These are phyloP conservation scores for Drosophila subquinaria DNA, from an alignment of 2,888 invertebrate genomes.

Conservation along the genomic window DNA sequence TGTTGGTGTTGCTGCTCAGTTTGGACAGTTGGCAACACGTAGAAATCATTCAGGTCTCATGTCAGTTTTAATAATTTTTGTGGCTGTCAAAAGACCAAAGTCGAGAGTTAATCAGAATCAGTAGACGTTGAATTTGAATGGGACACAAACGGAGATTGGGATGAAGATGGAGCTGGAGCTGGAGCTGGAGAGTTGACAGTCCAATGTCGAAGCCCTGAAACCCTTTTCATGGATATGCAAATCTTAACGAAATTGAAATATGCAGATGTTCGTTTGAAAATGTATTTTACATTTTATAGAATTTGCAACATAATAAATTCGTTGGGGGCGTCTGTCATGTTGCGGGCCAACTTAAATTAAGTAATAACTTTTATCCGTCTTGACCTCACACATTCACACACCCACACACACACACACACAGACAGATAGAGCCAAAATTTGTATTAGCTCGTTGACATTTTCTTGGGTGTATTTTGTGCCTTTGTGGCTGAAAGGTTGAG, in stretches of 20 bases:
- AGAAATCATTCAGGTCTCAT: slow-evolving; percentile 48
- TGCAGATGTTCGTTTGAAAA: slow-evolving; percentile 77
- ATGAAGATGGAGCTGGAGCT: background rate
- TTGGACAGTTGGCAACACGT: slow-evolving; percentile 44
- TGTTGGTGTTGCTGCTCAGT: background rate
- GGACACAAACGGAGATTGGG: slow-evolving; percentile 6
- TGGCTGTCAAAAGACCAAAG: slow-evolving; percentile 54
- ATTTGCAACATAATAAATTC: slow-evolving; percentile 78
- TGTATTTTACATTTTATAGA: slow-evolving; percentile 74
- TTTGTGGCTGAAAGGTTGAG: slow-evolving; percentile 67
- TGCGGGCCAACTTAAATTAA: slow-evolving; percentile 75
- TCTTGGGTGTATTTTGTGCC: slow-evolving; percentile 61
- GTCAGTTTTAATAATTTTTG: slow-evolving; percentile 76
- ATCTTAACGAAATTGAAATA: slow-evolving; percentile 78
- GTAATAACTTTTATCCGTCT: slow-evolving; percentile 79
- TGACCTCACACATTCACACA: slow-evolving; percentile 65
- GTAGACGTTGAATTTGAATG: slow-evolving; percentile 35
- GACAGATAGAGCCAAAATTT: slow-evolving; percentile 26
- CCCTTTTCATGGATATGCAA: slow-evolving; percentile 70
- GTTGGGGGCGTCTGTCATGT: slow-evolving; percentile 48
- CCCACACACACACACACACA: slow-evolving; percentile 10
- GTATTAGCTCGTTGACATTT: slow-evolving; percentile 75
- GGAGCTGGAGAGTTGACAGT: slow-evolving; percentile 40
- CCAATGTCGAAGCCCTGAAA: slow-evolving; percentile 34
- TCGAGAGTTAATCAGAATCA: slow-evolving; percentile 64